A percentile compares a stretch with the other conserved stretches of the same genome.
These are phyloP conservation scores for Oenanthe melanoleuca DNA, from an alignment of 2,113 vertebrate genomes.

Conservation along the genomic window DNA sequence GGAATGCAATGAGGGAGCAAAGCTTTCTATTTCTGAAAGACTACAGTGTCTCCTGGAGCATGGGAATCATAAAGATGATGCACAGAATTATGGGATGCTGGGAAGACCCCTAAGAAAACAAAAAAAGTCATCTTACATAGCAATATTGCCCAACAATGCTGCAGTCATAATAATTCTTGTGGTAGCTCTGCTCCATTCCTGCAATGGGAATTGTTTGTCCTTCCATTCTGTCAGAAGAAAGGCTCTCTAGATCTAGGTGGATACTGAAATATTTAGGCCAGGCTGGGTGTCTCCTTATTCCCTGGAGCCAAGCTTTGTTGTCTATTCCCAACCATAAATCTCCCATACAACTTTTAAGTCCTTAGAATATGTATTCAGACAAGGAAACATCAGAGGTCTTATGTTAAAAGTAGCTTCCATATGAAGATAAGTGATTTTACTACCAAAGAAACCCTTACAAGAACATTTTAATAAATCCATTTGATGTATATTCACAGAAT, in stretches of 20 bases:
- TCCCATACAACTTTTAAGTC: background rate
- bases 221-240: background rate
- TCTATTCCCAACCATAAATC: background rate
- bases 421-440: background rate
- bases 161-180: background rate
- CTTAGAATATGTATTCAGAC: background rate
- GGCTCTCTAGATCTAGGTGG: background rate
- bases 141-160: background rate
- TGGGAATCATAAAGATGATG: background rate
- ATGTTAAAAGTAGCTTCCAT: background rate
- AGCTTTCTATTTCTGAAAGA: background rate
- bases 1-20: background rate
- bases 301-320: background rate
- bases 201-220: background rate
- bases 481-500: background rate
- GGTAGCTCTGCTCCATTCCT: background rate
- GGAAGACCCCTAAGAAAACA: background rate
- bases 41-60: background rate
- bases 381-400: background rate
- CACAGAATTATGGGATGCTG: background rate
- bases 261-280: background rate
- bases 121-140: background rate
- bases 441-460: background rate
- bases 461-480: background rate
- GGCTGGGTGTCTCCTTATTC: background rate